phyloP scores from a whole-genome alignment of 2,113 vertebrate genomes.

The Actenoides lindsayi region DNA sequence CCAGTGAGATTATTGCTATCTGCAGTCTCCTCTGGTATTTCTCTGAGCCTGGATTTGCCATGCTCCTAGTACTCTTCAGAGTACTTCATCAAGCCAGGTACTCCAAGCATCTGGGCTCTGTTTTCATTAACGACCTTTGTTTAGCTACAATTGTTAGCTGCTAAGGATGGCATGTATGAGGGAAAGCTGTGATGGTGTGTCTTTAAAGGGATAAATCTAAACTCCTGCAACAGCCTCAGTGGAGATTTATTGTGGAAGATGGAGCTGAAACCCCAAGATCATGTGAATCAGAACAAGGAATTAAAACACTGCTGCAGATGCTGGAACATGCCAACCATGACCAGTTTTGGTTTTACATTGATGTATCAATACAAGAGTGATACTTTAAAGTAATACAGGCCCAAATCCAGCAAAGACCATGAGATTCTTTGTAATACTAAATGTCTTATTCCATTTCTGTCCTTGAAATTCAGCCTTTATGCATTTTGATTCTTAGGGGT shows the following conservation, averaged over 20 bases:
- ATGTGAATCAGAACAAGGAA: neutral
- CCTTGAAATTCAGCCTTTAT: neutral
- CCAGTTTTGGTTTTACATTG: neutral
- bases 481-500: neutral
- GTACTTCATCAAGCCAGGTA: too few relatives aligned
- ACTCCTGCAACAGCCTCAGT: neutral
- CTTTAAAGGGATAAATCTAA: neutral
- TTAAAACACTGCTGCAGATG: neutral
- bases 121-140: neutral
- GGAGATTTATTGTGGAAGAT: neutral
- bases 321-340: accelerated
- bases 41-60: neutral
- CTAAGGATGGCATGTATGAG: neutral
- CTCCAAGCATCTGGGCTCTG: neutral
- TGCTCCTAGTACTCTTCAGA: neutral
- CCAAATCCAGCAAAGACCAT: neutral
- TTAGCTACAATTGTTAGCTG: neutral
- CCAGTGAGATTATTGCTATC: neutral
- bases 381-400: neutral
- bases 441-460: neutral
- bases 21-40: neutral
- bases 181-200: neutral
- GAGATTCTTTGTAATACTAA: neutral
- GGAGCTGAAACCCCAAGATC: neutral
- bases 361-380: neutral